Base-by-base conservation (phyloP, 2,113 vertebrate genomes). In the Poeciliopsis prolifica region DNA sequence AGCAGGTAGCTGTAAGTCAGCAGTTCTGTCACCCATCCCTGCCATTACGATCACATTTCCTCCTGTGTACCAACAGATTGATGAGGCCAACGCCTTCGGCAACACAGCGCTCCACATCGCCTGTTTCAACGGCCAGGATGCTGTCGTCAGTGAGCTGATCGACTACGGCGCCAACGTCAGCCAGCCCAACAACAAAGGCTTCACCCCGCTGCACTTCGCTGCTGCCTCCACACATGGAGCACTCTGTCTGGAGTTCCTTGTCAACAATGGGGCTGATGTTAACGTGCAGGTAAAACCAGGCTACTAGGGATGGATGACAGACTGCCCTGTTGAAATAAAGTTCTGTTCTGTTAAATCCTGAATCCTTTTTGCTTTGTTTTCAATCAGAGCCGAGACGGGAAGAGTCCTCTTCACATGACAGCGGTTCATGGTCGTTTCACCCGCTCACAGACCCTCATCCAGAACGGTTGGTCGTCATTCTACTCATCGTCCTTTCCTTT, bases 101-200 rank as follows among this genome's bases (percentile, higher is more conserved):
- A 99, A 99, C 91, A 97, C 98, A 0, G 96, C 97, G 0, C 95
- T 99, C 51, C 98, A 99, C 68, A 93, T 99, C 77, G 98, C 97
- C 14, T 99, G 98, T 76, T 98, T 96, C 77, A 99, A 98, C 0
- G 97, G 98, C 12, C 97, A 99, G 93, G 97, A 99, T 30, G 93
- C 95, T 17, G 97, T 99, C 4, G 98, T 97, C 64, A 97, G 94
- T 1, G 98, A 99, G 92, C 94, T 99, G 60, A 97, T 98, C 10
- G 96, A 98, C 85, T 97, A 97, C 0, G 97, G 98, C 28, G 97
- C 98, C 87, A 97, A 96, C 1, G 98, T 99, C 85, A 97, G 97
- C 91, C 97, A 98, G 89, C 93, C 96, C 69, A 99, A 99, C 91
- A 96, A 96, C 89, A 96, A 94, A 9, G 98, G 98, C 82, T 99